Evolutionary conservation across 2,888 invertebrate species (phyloP), one percentile per base, ranked within the genome.

Genomic region (Leptothorax acervorum): DNA sequence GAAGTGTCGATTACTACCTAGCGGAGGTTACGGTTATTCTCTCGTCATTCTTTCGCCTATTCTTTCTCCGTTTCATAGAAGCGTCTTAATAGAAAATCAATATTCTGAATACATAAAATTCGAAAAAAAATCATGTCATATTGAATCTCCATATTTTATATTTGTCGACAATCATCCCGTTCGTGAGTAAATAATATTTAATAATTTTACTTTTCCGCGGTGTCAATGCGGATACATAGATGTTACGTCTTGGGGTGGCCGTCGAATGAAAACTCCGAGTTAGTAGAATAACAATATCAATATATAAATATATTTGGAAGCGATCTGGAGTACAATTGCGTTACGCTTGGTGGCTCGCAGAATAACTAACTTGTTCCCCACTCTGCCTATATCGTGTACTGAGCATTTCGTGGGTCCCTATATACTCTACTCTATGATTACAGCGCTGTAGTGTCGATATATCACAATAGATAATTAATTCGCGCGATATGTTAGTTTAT

Each of bases 1-100:
- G 85, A 90, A 90, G 85, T 78, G 81, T 70, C 87, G 86, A 91
- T 89, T 88, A 90, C 90, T 89, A 92, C 90, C 87, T n/a, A n/a
- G 85, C 82, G 87, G 85, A 86, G 84, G 82, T 83, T 86, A 84
- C 85, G 73, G 83, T 83, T 85, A 83, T 88, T 87, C 66, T 88
- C 55, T 73, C 66, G 75, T 66, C 35, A 18, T 42, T 75, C 51
- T 23, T 68, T 57, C 39, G 65, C 39, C 74, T 82, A 66, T 83
- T 75, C 65, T 83, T 84, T 66, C 62, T 74, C 53, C 15, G 12
- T 63, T n/a, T 42, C 31, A 8, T 45, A 28, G 15, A 45, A 45
- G 42, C 66, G 51, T 48, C 57, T 86, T 87, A 79, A 82, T 79
- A 68, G 65, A 82, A 85, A 85, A 74, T 88, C 84, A 60, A 57